Evolutionary conservation across 53 echinoderm and acorn worm species (phyloP), one percentile per base, ranked within the genome.

Genomic region (Temnopleurus reevesii): DNA sequence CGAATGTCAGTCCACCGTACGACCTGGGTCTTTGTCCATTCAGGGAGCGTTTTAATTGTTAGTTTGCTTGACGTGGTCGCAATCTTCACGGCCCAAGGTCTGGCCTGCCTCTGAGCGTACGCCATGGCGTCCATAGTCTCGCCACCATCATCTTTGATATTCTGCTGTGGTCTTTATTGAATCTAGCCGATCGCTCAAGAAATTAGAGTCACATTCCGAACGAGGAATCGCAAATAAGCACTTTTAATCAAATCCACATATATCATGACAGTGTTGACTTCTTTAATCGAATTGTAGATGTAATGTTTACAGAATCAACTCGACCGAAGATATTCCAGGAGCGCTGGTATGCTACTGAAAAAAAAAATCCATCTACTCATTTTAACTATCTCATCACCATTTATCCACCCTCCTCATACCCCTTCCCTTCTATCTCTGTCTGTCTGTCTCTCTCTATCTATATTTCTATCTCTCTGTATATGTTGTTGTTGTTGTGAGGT

Each of bases 211-310:
- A 60, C 59, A 59, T 59, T 85, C 46, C 61, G 41, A 45, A 23
- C 45, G 61, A 26, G 59, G 85, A 85, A 85, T 85, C 60, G 85
- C 85, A 85, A 85, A 85, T 85, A 85, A 85, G 85, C 85, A 59
- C 60, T 59, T 85, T 85, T 85, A 85, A 85, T 85, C 85, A 85
- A 85, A 60, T 85, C 85, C 59, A 59, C 85, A 85, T 85, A 87
- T 87, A 66, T 87, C 88, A 87, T 30, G 51, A 53, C 88, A 33
- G 49, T 87, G 71, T 66, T 64, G 88, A 87, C 88, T 87, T 36
- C 88, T 33, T 31, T 87, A 87, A 87, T 87, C 88, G 88, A 87
- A 87, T 87, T 49, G 49, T 85, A 53, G 88, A 66, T 66, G 65
- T 51, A 47, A 66, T 87, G 88, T 87, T 87, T 87, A 87, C 88